Evolutionary conservation across 2,888 invertebrate genomes (phyloP), one percentile per base, ranked within the genome.

Genomic region (Slavum lentiscoides): DNA sequence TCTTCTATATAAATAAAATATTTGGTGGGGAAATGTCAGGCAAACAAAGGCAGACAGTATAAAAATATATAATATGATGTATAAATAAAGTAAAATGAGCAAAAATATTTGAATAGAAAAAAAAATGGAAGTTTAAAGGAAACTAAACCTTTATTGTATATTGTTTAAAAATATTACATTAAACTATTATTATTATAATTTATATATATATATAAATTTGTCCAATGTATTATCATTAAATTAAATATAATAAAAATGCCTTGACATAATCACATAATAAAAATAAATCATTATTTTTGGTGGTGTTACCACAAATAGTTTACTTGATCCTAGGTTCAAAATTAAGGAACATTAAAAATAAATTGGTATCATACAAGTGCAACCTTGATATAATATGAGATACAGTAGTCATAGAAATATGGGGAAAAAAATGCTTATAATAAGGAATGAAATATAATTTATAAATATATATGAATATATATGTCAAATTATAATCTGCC

Each of bases 1-100:
- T 77, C 21, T 67, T 76, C 69, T 77, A 64, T 64, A 72, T 64
- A 72, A 80, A 80, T 80, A 80, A 72, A 72, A 80, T 72, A 80
- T 66, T 43, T 72, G 59, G 80, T 72, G 64, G 64, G 43, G 64
- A 72, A 72, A 80, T 49, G 72, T 69, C 59, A 62, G 15, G 30
- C 62, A 80, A 72, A 72, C 80, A 80, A 80, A 80, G 80, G 80
- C 80, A 80, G 80, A 80, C 58, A 11, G 49, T 66, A 64, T 30
- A 53, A 64, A 80, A 80, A 49, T 49, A 49, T 49, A 49, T 13
- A 64, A 72, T 80, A 64, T 58, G 17, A 62, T 61, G 49, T 37
- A 64, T 67, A 43, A n/a, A 74, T 74, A 70, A 70, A n/a, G 13
- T 58, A 11, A 74, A 66, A 69, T 39, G 21, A 74, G 55, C 21